Evolutionary conservation across 2,888 invertebrate genomes (phyloP).

Genomic region (Lomographa bimaculata): DNA sequence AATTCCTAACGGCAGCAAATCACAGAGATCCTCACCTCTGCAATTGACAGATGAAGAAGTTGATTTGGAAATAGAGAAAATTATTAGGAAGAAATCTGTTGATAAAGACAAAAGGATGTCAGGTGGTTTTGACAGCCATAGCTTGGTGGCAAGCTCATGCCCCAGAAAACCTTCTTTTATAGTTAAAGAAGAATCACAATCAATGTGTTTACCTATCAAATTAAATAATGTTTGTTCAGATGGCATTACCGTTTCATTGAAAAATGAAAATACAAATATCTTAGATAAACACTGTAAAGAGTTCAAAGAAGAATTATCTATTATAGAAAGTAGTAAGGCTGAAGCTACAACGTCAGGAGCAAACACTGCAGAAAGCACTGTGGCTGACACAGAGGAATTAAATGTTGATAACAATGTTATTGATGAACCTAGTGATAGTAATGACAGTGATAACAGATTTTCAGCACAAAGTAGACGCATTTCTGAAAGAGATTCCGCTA

Average conservation of each 20-base stretch:
- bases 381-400: conserved; percentile 54
- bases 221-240: conserved; percentile 46
- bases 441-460: conserved; percentile 63
- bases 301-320: conserved; percentile 41
- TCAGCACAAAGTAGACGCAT: conserved; percentile 65
- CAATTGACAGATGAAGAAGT: conserved; percentile 86
- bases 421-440: conserved; percentile 61
- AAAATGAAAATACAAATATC: conserved; percentile 42
- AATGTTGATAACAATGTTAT: conserved; percentile 60
- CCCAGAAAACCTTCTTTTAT: conserved; percentile 48
- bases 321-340: conserved; percentile 51
- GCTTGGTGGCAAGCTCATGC: conserved; percentile 43
- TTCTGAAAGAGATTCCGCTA: conserved; percentile 87
- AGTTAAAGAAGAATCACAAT: conserved; percentile 45
- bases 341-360: conserved; percentile 47
- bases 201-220: conserved; percentile 41
- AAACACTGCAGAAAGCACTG: conserved; percentile 46
- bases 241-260: conserved; percentile 42
- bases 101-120: conserved; percentile 70
- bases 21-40: conserved; percentile 82
- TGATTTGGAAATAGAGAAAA: conserved; percentile 87
- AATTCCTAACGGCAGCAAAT: conserved; percentile 73
- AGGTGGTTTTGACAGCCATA: conserved; percentile 49
- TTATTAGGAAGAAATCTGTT: conserved; percentile 82
- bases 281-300: conserved; percentile 43